Percentiles rank a stretch among this genome's conserved stretches.
Conservation (phyloP, 2,797 vertebrate species). For the Cephalopachus bancanus region DNA sequence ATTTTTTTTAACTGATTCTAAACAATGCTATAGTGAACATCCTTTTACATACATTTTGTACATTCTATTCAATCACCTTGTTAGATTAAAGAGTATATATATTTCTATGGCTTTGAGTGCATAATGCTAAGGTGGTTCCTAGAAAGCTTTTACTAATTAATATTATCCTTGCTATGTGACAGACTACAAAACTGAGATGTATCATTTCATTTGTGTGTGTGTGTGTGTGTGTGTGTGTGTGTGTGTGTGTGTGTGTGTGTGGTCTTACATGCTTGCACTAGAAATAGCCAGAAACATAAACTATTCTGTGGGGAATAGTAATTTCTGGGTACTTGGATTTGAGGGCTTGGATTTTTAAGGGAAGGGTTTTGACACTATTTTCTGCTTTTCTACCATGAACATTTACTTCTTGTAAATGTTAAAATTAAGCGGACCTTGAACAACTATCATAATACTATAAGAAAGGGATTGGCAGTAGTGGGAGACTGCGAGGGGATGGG, state of each 20-base stretch:
- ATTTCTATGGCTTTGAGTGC: background rate
- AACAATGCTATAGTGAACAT: background rate
- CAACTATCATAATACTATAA: too few relatives aligned
- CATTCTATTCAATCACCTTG: background rate
- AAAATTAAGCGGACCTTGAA: too few relatives aligned
- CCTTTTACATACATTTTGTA: background rate
- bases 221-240: background rate
- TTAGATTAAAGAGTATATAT: background rate
- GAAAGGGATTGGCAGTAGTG: too few relatives aligned
- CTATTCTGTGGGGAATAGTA: background rate
- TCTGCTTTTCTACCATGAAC: background rate
- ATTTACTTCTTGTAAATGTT: background rate
- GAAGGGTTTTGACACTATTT: background rate
- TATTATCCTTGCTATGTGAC: background rate
- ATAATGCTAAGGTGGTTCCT: background rate
- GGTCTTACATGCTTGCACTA: background rate
- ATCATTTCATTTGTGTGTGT: background rate
- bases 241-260: background rate
- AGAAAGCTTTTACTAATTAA: background rate
- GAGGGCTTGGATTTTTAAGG: background rate
- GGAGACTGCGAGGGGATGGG: too few relatives aligned
- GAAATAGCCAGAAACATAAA: constrained; percentile 22
- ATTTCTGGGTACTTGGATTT: constrained; percentile 7
- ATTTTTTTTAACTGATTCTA: background rate
- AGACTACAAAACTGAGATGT: background rate